Base-by-base conservation (phyloP, 2,113 vertebrate genomes). In the Trematomus loennbergii region DNA sequence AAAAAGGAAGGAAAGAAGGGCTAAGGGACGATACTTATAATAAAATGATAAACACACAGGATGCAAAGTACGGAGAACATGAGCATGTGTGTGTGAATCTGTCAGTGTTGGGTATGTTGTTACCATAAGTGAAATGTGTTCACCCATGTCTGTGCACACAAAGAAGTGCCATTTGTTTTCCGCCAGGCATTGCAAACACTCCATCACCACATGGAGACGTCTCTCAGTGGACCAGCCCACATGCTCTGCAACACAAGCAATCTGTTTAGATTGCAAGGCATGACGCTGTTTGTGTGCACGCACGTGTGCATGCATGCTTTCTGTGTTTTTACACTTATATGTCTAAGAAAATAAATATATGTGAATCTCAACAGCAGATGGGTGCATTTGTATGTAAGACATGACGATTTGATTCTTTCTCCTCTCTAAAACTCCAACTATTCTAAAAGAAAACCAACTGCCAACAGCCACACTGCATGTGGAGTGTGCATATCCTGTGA, bases 171-270 rank as follows among this genome's bases (percentile, higher is more conserved):
- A 86, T 81, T 88, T 84, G 75, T 79, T 82, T 79, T 84, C 78
- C 81, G 78, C 20, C 54, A 78, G 82, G 90, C 83, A 92, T 86
- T 82, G 92, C 84, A 80, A 93, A 92, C 77, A 79, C 93, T 95
- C 94, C 94, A 90, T 95, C 94, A 95, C 81, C 40, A 64, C 17
- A 73, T 87, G 93, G 91, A 94, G 90, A 89, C 81, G 87, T 93
- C 87, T 95, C 93, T 95, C 94, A 82, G 79, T 43, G 89, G 91
- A 92, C 85, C 87, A 90, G 88, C 62, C 94, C 94, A 94, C 94
- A 95, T 94, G 94, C 91, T 92, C 91, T 83, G 91, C 92, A 94
- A 92, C 83, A 88, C 91, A 82, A 87, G 84, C 95, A 97, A 96
- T 95, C 94, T 95, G 94, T 91, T 93, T 90, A 72, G 58, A 53